Evolutionary conservation across 30 jellyfish, hydroid and myxozoan genomes (phyloP), one percentile per base, ranked within the genome.

Genomic region (Cassiopea andromeda): DNA sequence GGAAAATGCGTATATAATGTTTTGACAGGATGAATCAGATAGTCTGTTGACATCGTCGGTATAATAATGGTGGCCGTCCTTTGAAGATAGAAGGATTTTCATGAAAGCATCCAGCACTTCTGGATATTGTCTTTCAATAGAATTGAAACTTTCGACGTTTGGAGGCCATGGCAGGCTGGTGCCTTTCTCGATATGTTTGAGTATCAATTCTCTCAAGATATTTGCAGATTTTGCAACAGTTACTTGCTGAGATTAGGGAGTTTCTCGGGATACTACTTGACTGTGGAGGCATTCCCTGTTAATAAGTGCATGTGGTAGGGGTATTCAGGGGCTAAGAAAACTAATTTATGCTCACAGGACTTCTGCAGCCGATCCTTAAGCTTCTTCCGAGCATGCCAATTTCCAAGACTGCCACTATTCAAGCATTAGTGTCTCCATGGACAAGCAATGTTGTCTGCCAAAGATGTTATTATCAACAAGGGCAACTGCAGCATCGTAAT

Each of bases 381-480:
- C 82, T 86, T 86, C 15, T 66, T 10, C 38, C 89, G 44, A 54
- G 72, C 44, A 72, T 85, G 93, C 77, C 47, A 48, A n/a, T 68
- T 48, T 73, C 78, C 92, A 73, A 61, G 13, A 69, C 15, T 47
- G 60, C 85, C 92, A 15, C 45, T 54, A 74, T 84, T 48, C 57
- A 47, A 7, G 48, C 92, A 74, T 59, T 43, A 86, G 89, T 48
- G 89, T 86, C 38, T 86, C 94, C 89, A 77, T 86, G 12, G 94
- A 86, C 58, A 86, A n/a, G 94, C 94, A 86, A 59, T 86, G 94
- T 81, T 86, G 76, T 38, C 89, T 83, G 38, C 16, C 88, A 1
- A 86, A 38, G 17, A 86, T 77, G 49, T 86, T 83, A 60, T 75
- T 9, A 2, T 86, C 89, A 4, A 76, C 82, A 8, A 86, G 16